Evolutionary conservation across 2,113 vertebrate species (phyloP), one percentile per base, ranked within the genome.

Genomic region (Myocastor coypus): DNA sequence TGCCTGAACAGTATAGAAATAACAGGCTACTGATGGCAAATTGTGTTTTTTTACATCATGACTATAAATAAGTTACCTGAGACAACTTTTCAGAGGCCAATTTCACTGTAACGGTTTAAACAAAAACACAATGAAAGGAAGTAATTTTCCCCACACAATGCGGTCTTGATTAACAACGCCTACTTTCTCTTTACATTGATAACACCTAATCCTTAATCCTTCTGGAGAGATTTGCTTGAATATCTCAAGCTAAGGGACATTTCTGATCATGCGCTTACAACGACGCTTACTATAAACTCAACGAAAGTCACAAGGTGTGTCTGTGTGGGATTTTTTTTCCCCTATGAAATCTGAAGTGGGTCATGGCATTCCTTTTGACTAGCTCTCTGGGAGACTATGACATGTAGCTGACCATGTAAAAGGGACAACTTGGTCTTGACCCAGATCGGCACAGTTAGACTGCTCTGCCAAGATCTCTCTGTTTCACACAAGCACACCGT

Each of bases 81-180:
- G 50, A 63, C 88, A 98, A 97, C 61, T 97, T 98, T 97, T 97
- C 88, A 96, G 96, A 97, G 96, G 94, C 91, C 84, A 93, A 89
- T 97, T 98, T 98, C 57, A 88, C 61, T 90, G n/a, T 57, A 89
- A 96, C 1, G 37, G 24, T 96, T 97, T 97, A 96, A 91, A 90
- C n/a, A 64, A 92, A 95, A 95, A 83, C 95, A 96, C 77, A 95
- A 4, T 68, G 61, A 75, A 97, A 97, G 50, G 87, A 98, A 95
- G 93, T 89, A 42, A 80, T 91, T 95, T 96, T 87, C 93, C 50
- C 57, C 61, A 84, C 52, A 87, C 87, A 94, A 97, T 88, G 63
- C 59, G 86, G 86, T 94, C 37, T 55, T 95, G 88, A 94, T 97
- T 95, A 98, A 96, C 94, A 97, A 42, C 93, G 75, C 87, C 69